Evolutionary conservation across 2,888 invertebrate genomes (phyloP).

Genomic region (Melipona bicolor): DNA sequence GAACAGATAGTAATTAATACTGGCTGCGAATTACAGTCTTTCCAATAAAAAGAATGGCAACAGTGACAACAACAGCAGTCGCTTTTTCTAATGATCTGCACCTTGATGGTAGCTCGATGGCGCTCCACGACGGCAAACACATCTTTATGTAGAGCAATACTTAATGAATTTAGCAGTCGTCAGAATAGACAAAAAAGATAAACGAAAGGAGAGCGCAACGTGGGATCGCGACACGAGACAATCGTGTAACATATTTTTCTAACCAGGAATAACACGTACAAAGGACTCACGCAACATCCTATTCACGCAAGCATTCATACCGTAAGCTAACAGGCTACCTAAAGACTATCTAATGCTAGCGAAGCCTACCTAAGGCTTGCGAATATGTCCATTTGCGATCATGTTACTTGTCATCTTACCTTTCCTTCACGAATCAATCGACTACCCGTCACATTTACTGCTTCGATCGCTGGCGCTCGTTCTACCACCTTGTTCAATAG

Average conservation of each 20-base stretch:
- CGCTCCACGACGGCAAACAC: conserved; percentile 7
- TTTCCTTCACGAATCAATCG: conserved; percentile 98
- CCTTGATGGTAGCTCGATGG: conserved; percentile 2
- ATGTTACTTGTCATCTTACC: conserved; percentile 91
- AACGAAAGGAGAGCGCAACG: conserved; percentile 11
- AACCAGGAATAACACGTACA: conserved; percentile 37
- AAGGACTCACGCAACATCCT: conserved; percentile 68
- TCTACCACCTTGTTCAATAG: conserved; percentile 97
- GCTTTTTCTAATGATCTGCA: conserved; percentile 35
- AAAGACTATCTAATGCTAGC: conserved; percentile 73
- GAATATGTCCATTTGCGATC: conserved; percentile 38
- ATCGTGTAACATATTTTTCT: conserved; percentile 20
- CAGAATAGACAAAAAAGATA: conserved; percentile 5
- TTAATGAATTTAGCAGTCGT: conserved; percentile 16
- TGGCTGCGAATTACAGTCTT: conserved; percentile 5
- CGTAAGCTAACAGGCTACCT: conserved; percentile 74
- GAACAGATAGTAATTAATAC: conserved; percentile 19
- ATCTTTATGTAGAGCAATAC: conserved; percentile 5
- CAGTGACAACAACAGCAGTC: conserved; percentile 25
- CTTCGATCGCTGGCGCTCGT: conserved; percentile 96
- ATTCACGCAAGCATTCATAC: conserved; percentile 78
- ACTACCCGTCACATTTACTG: conserved; percentile 97
- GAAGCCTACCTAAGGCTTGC: conserved; percentile 64
- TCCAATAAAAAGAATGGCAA: conserved; percentile 21
- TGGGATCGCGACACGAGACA: conserved; percentile 23